These are phyloP conservation scores for Tetranychus truncatus DNA, from an alignment of 2,888 invertebrate species.

Conservation along the genomic window DNA sequence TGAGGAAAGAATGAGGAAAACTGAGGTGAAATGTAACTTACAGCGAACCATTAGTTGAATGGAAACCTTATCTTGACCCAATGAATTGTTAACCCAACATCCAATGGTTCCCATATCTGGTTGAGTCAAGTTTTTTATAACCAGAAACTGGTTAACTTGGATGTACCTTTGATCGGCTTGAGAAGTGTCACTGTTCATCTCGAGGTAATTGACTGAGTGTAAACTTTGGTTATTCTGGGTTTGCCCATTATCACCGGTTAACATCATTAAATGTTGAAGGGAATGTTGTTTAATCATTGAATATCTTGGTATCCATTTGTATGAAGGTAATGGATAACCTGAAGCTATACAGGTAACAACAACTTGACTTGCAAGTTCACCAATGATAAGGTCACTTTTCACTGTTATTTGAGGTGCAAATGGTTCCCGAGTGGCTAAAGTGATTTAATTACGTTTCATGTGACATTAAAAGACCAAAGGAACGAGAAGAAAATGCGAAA, in stretches of 20 bases:
- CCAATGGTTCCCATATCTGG: neutral
- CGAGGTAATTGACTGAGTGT: too few relatives aligned
- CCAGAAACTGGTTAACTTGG: neutral
- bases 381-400: constrained; percentile 1
- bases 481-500: neutral
- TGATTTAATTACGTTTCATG: neutral
- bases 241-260: neutral
- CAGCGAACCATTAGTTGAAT: neutral
- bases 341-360: neutral
- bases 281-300: neutral
- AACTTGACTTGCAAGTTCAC: neutral
- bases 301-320: neutral
- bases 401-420: neutral
- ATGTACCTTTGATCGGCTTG: neutral
- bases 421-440: neutral
- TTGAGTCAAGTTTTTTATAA: neutral
- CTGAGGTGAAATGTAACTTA: neutral
- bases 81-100: constrained; percentile 2
- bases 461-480: neutral
- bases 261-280: neutral
- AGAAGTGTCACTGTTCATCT: neutral
- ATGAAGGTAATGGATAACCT: neutral
- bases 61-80: constrained; percentile 3
- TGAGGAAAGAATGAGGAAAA: neutral
- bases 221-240: neutral